Percentiles rank a stretch among this genome's conserved stretches.
phyloP scores from a whole-genome alignment of 2,888 invertebrate species.

The Caradrina clavipalpis region DNA sequence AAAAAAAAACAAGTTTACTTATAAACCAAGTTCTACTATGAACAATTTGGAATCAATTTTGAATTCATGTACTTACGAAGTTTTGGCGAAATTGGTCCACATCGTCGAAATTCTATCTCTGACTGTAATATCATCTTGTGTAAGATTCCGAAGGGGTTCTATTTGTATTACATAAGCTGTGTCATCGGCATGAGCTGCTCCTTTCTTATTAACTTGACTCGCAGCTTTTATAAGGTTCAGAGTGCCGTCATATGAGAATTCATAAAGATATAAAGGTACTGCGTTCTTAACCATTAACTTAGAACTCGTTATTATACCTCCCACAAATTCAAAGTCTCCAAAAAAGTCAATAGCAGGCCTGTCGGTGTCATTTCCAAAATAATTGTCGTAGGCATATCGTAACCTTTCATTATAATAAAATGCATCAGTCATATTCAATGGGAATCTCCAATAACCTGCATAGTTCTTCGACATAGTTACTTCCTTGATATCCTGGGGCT shows the following conservation, averaged over 20 bases:
- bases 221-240: constrained; percentile 66
- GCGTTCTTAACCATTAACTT: constrained; percentile 43
- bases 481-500: constrained; percentile 63
- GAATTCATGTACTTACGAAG: constrained; percentile 66
- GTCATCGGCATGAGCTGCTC: constrained; percentile 76
- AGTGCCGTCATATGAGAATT: constrained; percentile 75
- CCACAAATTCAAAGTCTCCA: constrained; percentile 74
- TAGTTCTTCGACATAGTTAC: constrained; percentile 67
- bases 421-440: constrained; percentile 43
- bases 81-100: constrained; percentile 80
- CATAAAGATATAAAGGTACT: constrained; percentile 71
- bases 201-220: constrained; percentile 48
- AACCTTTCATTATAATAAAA: constrained; percentile 64
- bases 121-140: constrained; percentile 59
- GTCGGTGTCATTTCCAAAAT: constrained; percentile 58
- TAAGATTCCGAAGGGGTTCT: constrained; percentile 28
- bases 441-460: constrained; percentile 60
- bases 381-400: constrained; percentile 42
- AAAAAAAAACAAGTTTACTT: too few relatives aligned
- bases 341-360: constrained; percentile 74
- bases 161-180: constrained; percentile 55
- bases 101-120: constrained; percentile 70
- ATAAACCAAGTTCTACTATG: too few relatives aligned
- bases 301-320: constrained; percentile 63
- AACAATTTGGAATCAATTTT: neutral